Evolutionary conservation across 2,113 vertebrate genomes (phyloP).

Genomic region (Barbus barbus): DNA sequence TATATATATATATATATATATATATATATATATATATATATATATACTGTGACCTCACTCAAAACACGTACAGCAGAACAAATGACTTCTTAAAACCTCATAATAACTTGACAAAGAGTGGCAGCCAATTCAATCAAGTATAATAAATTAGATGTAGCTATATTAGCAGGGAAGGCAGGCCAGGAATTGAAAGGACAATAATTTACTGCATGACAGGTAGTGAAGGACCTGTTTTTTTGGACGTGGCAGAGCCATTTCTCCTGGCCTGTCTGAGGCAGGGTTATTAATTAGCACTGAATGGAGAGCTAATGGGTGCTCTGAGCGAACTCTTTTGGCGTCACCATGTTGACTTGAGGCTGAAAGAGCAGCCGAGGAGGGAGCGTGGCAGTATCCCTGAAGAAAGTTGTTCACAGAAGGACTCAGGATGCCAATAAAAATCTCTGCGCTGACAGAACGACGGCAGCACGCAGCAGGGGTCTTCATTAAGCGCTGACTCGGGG

Average conservation of each 20-base stretch:
- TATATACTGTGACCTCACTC: not conserved
- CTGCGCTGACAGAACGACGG: constrained; percentile 2
- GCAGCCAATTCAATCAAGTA: constrained; percentile 13
- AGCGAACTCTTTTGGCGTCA: constrained; percentile 17
- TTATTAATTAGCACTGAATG: constrained; percentile 47
- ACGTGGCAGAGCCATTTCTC: constrained; percentile 13
- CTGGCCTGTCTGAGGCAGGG: constrained; percentile 25
- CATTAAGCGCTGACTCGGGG: not conserved
- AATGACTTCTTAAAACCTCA: not conserved
- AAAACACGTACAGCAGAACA: not conserved
- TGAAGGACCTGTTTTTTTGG: not conserved
- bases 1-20: too few species aligned
- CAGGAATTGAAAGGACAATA: not conserved
- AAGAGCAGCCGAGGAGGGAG: constrained; percentile 8
- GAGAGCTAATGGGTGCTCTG: constrained; percentile 36
- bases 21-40: too few species aligned
- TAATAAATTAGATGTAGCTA: constrained; percentile 20
- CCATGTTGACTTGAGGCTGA: constrained; percentile 28
- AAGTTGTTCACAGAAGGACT: not conserved
- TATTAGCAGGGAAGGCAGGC: constrained; percentile 6
- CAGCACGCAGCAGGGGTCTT: constrained; percentile 5
- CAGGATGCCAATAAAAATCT: constrained; percentile 24
- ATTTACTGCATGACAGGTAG: constrained; percentile 12
- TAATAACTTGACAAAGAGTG: constrained; percentile 1
- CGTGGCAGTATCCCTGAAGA: not conserved